phyloP scores from a whole-genome alignment of 53 echinoderm and acorn worm genomes.

The Temnopleurus reevesii region DNA sequence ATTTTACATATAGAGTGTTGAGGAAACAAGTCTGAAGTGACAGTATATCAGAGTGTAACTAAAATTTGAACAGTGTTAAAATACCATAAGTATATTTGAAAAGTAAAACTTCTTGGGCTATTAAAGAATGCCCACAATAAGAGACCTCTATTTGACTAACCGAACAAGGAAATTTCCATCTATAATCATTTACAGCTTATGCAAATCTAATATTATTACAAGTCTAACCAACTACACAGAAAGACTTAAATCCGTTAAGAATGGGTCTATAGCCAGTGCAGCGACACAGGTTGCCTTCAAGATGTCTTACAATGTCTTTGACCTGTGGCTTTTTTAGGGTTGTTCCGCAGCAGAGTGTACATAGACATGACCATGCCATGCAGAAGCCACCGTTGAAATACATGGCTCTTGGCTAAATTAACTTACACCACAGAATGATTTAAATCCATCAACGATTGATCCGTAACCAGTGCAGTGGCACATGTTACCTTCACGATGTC shows the following conservation, averaged over 20 bases:
- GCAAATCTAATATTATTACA: too few species aligned
- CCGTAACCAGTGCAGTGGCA: conserved; percentile 91
- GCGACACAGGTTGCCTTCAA: conserved; percentile 93
- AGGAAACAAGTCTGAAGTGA: too few species aligned
- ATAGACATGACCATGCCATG: conserved; percentile 95
- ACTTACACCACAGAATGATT: conserved; percentile 68
- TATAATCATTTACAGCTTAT: too few species aligned
- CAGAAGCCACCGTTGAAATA: conserved; percentile 95
- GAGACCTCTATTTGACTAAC: too few species aligned
- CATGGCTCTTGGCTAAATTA: conserved; percentile 84
- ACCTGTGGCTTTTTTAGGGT: conserved; percentile 74
- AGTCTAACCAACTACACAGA: conserved; percentile 57
- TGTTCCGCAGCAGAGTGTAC: conserved; percentile 89
- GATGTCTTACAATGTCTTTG: conserved; percentile 70
- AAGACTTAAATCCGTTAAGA: conserved; percentile 85
- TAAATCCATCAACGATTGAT: conserved; percentile 84
- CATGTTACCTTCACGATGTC: conserved; percentile 81
- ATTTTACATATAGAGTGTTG: too few species aligned
- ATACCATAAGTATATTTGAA: too few species aligned
- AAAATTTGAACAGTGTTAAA: too few species aligned
- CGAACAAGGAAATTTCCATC: too few species aligned
- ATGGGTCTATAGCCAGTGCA: conserved; percentile 96
- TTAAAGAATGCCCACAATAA: too few species aligned
- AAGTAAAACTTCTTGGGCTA: too few species aligned
- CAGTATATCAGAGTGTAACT: too few species aligned